Evolutionary conservation across 2,888 invertebrate genomes (phyloP).

Genomic region (Hypsopygia costalis): DNA sequence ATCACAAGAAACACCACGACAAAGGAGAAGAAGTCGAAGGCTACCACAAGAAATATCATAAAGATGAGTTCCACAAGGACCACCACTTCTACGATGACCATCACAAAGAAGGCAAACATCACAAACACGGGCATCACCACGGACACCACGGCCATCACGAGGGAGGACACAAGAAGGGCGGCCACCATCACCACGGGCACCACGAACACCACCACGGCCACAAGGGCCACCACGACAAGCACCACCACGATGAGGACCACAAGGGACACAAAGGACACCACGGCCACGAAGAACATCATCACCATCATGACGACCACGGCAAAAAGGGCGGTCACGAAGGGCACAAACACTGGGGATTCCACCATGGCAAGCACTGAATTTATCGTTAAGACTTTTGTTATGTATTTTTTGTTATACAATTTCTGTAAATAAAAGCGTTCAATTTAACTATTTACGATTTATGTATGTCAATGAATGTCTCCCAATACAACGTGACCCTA

Average conservation of each 20-base stretch:
- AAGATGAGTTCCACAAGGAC: conserved; percentile 92
- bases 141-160: conserved; percentile 89
- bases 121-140: conserved; percentile 89
- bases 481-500: background rate
- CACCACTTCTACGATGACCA: conserved; percentile 94
- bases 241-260: conserved; percentile 90
- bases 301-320: conserved; percentile 87
- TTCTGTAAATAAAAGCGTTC: conserved; percentile 61
- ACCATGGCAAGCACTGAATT: conserved; percentile 75
- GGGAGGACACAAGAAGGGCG: conserved; percentile 90
- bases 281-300: conserved; percentile 87
- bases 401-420: conserved; percentile 45
- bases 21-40: conserved; percentile 91
- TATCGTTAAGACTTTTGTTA: conserved; percentile 46
- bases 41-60: conserved; percentile 92
- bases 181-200: conserved; percentile 87
- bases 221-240: conserved; percentile 90
- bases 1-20: conserved; percentile 90
- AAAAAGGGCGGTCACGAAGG: conserved; percentile 89
- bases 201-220: conserved; percentile 89
- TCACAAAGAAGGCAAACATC: conserved; percentile 91
- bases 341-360: conserved; percentile 88
- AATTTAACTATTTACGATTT: background rate
- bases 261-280: conserved; percentile 90
- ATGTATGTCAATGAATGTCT: background rate